Conservation (phyloP, 2,113 vertebrate genomes). For the Setophaga coronata region DNA sequence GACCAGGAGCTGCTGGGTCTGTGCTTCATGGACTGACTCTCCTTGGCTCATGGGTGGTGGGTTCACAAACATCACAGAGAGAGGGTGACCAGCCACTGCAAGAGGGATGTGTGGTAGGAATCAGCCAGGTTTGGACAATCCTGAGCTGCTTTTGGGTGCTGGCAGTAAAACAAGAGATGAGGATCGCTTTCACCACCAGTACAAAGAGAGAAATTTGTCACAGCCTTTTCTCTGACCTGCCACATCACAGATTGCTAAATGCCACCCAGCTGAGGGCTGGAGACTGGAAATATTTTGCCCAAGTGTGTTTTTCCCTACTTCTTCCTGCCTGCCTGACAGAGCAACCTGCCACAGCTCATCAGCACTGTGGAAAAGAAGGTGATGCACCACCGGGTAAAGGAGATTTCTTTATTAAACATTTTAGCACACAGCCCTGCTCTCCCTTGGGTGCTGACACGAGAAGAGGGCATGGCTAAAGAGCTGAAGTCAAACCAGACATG, state of each 20-base stretch:
- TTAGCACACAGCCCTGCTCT: neutral
- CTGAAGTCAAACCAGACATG: neutral
- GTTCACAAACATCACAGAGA: neutral
- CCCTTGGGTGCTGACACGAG: neutral
- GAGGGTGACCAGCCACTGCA: neutral
- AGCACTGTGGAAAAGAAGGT: neutral
- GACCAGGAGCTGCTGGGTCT: neutral
- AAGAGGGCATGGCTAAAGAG: neutral
- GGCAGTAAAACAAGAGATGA: neutral
- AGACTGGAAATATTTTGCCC: neutral
- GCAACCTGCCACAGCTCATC: neutral
- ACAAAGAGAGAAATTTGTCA: neutral
- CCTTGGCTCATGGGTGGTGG: neutral
- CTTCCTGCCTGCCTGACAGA: neutral
- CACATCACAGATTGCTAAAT: neutral
- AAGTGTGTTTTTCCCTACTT: neutral
- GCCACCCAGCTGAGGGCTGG: neutral
- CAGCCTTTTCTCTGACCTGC: neutral
- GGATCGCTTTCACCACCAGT: rapidly evolving
- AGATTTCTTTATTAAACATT: neutral
- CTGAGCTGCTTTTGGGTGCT: neutral
- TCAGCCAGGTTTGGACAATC: neutral
- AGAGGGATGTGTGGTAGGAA: neutral
- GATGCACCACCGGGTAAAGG: rapidly evolving
- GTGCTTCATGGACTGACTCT: rapidly evolving